Evolutionary conservation across 1,140 invertebrate genomes (phyloP).

Genomic region (Penaeus chinensis): DNA sequence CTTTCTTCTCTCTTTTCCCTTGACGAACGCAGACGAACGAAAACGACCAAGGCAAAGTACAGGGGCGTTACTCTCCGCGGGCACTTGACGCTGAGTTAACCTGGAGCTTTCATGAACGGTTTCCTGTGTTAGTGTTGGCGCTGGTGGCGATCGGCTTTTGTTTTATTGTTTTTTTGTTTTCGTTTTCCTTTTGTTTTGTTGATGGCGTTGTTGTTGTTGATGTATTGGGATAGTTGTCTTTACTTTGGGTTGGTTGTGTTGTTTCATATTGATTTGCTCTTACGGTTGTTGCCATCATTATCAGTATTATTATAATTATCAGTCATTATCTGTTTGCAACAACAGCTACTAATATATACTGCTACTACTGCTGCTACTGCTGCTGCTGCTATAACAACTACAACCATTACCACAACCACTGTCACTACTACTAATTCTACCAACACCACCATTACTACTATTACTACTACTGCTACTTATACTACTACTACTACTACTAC

Average conservation of each 20-base stretch:
- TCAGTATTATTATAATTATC: no score
- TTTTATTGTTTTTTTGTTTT: no score
- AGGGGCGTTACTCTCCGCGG: no score
- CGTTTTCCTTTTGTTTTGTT: neutral
- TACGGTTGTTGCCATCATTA: no score
- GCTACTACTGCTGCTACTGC: slow-evolving; percentile 22
- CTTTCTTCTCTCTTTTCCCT: neutral
- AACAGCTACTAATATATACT: slow-evolving; percentile 15
- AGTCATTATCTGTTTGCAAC: neutral
- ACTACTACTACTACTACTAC: neutral
- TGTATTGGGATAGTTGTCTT: neutral
- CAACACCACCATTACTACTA: neutral
- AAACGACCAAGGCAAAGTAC: no score
- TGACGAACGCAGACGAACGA: neutral
- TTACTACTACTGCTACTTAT: slow-evolving; percentile 8
- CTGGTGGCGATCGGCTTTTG: no score
- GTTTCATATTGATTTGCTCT: no score
- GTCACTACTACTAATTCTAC: neutral
- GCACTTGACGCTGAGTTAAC: no score
- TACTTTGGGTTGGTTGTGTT: no score
- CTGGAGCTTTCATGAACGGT: no score
- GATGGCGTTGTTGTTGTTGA: neutral
- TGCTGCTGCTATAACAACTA: slow-evolving; percentile 24
- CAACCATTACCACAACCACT: neutral
- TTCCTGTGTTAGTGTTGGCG: no score